These are phyloP conservation scores for Hemibagrus wyckioides DNA, from an alignment of 2,113 vertebrate genomes.

Conservation along the genomic window DNA sequence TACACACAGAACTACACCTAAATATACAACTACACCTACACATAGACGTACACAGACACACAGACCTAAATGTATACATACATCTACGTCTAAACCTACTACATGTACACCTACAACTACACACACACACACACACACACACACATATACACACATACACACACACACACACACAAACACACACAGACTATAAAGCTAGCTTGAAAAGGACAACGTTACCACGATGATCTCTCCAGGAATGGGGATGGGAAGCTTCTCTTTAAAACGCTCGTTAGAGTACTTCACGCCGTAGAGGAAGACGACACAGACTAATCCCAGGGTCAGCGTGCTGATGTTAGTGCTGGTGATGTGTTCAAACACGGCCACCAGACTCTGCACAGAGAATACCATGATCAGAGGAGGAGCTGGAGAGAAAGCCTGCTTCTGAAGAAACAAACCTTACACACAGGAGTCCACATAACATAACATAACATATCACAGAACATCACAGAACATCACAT, in stretches of 20 bases:
- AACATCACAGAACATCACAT: no score
- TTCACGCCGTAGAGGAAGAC: slow-evolving; percentile 84
- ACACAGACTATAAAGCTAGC: not conserved
- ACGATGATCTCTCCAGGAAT: slow-evolving; percentile 97
- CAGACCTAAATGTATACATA: not conserved
- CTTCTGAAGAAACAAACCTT: not conserved
- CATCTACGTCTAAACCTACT: not conserved
- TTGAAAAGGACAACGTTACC: slow-evolving; percentile 68
- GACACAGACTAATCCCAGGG: slow-evolving; percentile 81
- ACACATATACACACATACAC: not conserved
- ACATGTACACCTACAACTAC: not conserved
- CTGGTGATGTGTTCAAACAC: slow-evolving; percentile 80
- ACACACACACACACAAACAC: not conserved
- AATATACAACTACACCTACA: not conserved
- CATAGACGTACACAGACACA: not conserved
- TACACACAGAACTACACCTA: not conserved
- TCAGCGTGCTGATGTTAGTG: slow-evolving; percentile 82
- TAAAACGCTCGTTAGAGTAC: slow-evolving; percentile 87
- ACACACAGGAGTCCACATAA: not conserved
- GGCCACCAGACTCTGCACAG: slow-evolving; percentile 79
- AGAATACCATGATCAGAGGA: not conserved
- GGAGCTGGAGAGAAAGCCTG: not conserved
- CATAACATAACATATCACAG: no score
- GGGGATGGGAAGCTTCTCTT: slow-evolving; percentile 88
- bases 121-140: not conserved